Evolutionary conservation across 2,888 invertebrate genomes (phyloP), one percentile per base, ranked within the genome.

Genomic region (Gymnosoma rotundatum): DNA sequence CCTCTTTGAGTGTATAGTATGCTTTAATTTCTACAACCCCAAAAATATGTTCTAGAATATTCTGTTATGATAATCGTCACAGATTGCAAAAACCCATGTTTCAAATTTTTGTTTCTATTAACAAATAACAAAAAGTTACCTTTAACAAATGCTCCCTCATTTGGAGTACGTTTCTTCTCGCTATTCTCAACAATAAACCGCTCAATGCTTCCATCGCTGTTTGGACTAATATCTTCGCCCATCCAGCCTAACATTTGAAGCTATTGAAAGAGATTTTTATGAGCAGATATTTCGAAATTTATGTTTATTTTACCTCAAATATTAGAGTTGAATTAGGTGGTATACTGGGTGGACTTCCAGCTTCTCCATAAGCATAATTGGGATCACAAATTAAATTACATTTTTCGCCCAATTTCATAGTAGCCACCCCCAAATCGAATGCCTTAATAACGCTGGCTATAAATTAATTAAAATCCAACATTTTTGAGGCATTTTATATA

Each of bases 401-500:
- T 70, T 96, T 93, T 92, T 99, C 98, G 0, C 97, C 97, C 88
- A 95, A 95, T 92, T 96, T 97, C 99, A 99, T 99, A 0, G 97
- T 96, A 0, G 97, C 96, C 18, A 99, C 96, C 38, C 98, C 98
- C 86, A 97, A 94, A 89, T 99, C 99, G 97, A 98, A 99, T 92
- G 96, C 98, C 93, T 96, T 97, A 86, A 99, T 98, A 1, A 98
- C 98, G 70, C 93, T 92, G 95, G 97, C 96, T 94, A 20, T 1
- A 69, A 25, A 25, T 21, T 1, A 18, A 58, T 61, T 10, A 3
- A 54, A 21, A 63, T 48, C 16, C 5, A 8, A 10, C 1, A n/a
- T 5, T 20, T 9, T 20, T 52, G 8, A 52, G 50, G 8, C 8
- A 16, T 58, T n/a, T n/a, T n/a, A n/a, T 12, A 48, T 58, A 5